Base-by-base conservation (phyloP, 2,113 vertebrate genomes). In the Tenrec ecaudatus region DNA sequence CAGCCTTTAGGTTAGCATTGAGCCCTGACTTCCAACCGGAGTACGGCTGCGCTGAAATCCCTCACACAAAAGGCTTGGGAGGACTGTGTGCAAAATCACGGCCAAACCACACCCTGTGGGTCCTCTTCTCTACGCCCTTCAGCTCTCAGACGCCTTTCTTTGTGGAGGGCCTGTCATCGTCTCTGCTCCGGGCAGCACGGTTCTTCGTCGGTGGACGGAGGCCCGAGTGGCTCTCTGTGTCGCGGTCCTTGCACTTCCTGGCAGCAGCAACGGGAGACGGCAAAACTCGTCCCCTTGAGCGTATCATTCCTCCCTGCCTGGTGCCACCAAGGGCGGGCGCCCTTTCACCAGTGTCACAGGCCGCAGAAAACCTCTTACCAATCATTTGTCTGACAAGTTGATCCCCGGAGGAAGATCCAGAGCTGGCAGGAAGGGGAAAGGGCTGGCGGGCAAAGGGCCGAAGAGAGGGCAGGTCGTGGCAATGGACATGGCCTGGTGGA, bases 1-100 rank as follows among this genome's bases (percentile, higher is more conserved):
- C 19, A 73, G 36, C 8, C n/a, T 22, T 36, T 22, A 22, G 9
- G 71, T 73, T 36, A 36, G 17, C 6, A 73, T 33, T 20, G 36
- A 73, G 71, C n/a, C 20, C 29, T 73, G 8, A 7, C 22, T 73
- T 73, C 71, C 20, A 31, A 22, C 33, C 33, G 33, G 33, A 33
- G 20, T 0, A 0, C 29, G 64, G 8, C 0, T 0, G 38, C 4
- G 0, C n/a, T 22, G n/a, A 19, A 15, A 0, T 17, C 60, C 68
- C 20, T 53, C 19, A 47, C 15, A 23, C 53, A 2, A 69, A 9
- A 2, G 4, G 43, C 64, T 6, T 14, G 40, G 23, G 71, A 62
- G n/a, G 2, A 36, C 2, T 0, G 6, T 16, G 36, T 15, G 22
- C 16, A 3, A 22, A 36, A 11, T 14, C 4, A 25, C 7, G 64